A percentile compares a stretch with the other conserved stretches of the same genome.
Conservation (phyloP, 2,888 invertebrate genomes). For the Epirrhoe alternata region DNA sequence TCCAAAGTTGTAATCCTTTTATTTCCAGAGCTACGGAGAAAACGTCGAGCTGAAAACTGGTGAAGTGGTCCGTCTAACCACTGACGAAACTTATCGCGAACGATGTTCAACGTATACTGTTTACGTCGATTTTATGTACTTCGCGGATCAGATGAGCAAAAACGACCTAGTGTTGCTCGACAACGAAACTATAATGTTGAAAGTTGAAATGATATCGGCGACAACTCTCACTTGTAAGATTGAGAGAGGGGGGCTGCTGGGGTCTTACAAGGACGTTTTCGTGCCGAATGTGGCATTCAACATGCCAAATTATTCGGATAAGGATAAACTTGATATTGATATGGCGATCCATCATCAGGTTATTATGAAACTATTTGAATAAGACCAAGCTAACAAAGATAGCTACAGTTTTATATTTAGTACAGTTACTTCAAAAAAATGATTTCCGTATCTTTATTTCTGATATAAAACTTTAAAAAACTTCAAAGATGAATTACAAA, state of each 20-base stretch:
- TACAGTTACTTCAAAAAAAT: background rate
- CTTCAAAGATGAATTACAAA: background rate
- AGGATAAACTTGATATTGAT: conserved; percentile 66
- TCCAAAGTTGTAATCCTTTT: background rate
- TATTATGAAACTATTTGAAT: background rate
- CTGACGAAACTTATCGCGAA: conserved; percentile 83
- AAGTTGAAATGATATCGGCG: conserved; percentile 84
- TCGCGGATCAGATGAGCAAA: conserved; percentile 79
- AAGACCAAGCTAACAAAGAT: background rate
- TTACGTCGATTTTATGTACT: conserved; percentile 82
- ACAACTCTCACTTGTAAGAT: conserved; percentile 75
- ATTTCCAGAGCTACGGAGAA: conserved; percentile 66
- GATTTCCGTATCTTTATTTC: background rate
- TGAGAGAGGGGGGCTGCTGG: conserved; percentile 70
- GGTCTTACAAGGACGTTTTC: conserved; percentile 75
- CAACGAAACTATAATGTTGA: conserved; percentile 91
- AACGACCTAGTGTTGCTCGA: conserved; percentile 79
- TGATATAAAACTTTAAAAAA: background rate
- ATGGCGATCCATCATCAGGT: conserved; percentile 73
- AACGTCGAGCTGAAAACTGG: conserved; percentile 71
- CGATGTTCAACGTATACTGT: conserved; percentile 83
- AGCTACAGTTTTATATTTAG: background rate
- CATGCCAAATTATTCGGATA: conserved; percentile 72
- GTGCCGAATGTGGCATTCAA: conserved; percentile 70
- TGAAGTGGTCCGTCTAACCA: conserved; percentile 79